These are phyloP conservation scores for Ferdinandea cuprea DNA, from an alignment of 2,888 invertebrate genomes.

Conservation along the genomic window DNA sequence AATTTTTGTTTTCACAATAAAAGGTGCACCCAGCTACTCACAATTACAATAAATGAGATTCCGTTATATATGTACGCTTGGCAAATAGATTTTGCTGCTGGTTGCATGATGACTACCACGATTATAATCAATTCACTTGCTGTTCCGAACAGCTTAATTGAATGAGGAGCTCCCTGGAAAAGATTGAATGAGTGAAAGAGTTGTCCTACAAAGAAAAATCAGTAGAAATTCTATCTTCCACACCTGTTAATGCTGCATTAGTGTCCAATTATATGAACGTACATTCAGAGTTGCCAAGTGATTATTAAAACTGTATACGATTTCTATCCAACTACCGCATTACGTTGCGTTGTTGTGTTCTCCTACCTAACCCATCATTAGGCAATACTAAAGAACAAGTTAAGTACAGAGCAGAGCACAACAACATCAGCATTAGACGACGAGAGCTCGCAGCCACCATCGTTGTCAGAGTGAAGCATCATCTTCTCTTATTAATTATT, in stretches of 20 bases:
- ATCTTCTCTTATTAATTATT: constrained; percentile 59
- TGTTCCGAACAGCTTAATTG: constrained; percentile 53
- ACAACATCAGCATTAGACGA: too few relatives aligned
- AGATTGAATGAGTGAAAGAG: constrained; percentile 9
- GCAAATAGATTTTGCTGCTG: constrained; percentile 32
- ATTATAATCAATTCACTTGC: constrained; percentile 60
- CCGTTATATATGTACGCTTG: constrained; percentile 44
- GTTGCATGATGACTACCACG: constrained; percentile 46
- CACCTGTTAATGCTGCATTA: constrained; percentile 60
- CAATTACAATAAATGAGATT: constrained; percentile 49
- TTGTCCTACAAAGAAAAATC: constrained; percentile 35
- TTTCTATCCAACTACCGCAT: constrained; percentile 36
- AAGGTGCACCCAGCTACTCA: constrained; percentile 17
- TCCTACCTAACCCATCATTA: constrained; percentile 61
- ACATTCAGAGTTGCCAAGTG: constrained; percentile 32
- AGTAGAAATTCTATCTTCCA: constrained; percentile 32
- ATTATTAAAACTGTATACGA: constrained; percentile 64
- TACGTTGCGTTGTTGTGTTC: constrained; percentile 30
- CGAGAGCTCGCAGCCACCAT: neutral
- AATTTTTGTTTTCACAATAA: constrained; percentile 29
- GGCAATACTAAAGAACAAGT: constrained; percentile 41
- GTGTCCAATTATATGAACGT: constrained; percentile 57
- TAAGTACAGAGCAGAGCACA: constrained; percentile 40
- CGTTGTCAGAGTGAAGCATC: neutral
- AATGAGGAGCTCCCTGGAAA: neutral